phyloP scores from a whole-genome alignment of 2,888 invertebrate species.

The Acanthosepion esculentum region DNA sequence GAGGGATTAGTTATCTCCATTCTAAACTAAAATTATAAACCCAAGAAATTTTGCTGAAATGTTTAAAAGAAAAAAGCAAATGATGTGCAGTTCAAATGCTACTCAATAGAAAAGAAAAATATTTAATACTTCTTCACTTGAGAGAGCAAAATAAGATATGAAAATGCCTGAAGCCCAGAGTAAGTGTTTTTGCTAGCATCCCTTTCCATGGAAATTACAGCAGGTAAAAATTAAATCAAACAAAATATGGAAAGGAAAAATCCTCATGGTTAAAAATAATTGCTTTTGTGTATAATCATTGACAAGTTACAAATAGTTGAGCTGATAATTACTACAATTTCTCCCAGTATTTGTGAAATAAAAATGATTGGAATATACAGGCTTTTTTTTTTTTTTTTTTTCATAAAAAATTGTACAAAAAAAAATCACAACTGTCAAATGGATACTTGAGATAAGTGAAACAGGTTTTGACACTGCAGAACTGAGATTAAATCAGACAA shows the following conservation, averaged over 20 bases:
- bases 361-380: neutral
- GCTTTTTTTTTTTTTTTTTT: neutral
- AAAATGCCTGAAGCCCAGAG: neutral
- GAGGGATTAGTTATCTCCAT: neutral
- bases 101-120: neutral
- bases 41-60: neutral
- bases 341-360: too few species aligned
- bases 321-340: neutral
- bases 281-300: neutral
- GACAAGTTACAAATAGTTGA: neutral
- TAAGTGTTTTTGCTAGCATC: neutral
- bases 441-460: neutral
- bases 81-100: too few species aligned
- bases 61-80: neutral
- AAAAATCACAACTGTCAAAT: neutral
- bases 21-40: neutral
- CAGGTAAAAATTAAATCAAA: neutral
- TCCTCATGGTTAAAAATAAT: neutral
- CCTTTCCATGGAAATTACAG: neutral
- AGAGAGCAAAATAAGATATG: neutral
- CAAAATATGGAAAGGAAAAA: neutral
- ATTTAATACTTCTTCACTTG: neutral
- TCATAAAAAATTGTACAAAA: too few species aligned
- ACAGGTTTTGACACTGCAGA: neutral
- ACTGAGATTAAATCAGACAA: neutral